These are phyloP conservation scores for Hydrocynus forskahlii DNA, from an alignment of 2,797 vertebrate genomes.

Conservation along the genomic window DNA sequence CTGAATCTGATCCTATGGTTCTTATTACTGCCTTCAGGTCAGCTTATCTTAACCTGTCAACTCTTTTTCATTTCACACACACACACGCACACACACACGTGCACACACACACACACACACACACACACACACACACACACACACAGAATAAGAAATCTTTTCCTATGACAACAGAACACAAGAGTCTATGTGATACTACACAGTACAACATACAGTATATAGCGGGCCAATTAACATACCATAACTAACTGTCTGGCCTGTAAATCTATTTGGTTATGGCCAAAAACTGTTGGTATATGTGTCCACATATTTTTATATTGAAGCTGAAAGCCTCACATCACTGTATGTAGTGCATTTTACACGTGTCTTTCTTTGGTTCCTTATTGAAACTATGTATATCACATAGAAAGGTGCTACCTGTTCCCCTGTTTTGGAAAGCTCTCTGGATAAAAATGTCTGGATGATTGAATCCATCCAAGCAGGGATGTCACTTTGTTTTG, in stretches of 20 bases:
- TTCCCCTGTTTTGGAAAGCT: no score
- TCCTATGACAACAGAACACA: not conserved
- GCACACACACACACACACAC: conserved; percentile 12
- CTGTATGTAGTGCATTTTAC: not conserved
- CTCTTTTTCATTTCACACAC: conserved; percentile 62
- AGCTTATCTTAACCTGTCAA: conserved; percentile 45
- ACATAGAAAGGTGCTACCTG: no score
- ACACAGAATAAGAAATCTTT: not conserved
- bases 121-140: not conserved
- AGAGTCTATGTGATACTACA: no score
- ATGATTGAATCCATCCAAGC: no score
- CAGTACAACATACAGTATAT: no score
- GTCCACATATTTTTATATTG: not conserved
- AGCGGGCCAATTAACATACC: no score
- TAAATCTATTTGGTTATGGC: not conserved
- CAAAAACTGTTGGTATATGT: not conserved
- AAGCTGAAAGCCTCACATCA: not conserved
- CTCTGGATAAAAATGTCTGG: no score
- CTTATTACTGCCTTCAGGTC: conserved; percentile 62
- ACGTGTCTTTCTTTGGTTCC: not conserved
- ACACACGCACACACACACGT: conserved; percentile 4
- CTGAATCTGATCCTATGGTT: conserved; percentile 68
- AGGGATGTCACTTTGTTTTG: no score
- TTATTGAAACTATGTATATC: no score
- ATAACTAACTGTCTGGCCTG: no score